Evolutionary conservation across 2,113 vertebrate species (phyloP).

Genomic region (Syngnathus typhle): DNA sequence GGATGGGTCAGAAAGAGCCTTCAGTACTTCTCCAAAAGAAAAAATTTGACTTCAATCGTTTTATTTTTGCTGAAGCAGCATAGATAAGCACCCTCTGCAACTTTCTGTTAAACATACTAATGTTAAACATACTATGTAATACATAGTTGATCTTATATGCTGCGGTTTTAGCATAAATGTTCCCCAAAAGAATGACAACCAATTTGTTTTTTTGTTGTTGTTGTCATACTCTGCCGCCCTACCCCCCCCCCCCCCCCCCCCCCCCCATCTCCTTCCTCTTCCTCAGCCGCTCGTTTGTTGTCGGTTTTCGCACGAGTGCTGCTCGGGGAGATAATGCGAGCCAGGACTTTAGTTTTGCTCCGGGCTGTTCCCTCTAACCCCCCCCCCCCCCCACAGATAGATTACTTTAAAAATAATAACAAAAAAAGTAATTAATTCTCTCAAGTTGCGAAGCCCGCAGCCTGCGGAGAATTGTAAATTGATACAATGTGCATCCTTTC

Average conservation of each 20-base stretch:
- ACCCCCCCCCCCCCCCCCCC: no score
- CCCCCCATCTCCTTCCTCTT: conserved; percentile 22
- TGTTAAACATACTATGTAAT: no score
- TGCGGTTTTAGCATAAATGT: neutral
- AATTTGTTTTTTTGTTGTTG: neutral
- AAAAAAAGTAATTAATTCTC: conserved; percentile 99
- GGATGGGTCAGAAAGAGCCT: conserved; percentile 24
- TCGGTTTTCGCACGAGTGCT: conserved; percentile 64
- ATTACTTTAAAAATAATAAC: conserved; percentile 81
- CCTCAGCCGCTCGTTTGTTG: conserved; percentile 63
- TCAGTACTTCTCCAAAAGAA: conserved; percentile 19
- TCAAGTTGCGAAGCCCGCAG: conserved; percentile 88
- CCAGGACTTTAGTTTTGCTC: conserved; percentile 73
- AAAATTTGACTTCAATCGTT: conserved; percentile 16
- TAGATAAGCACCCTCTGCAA: conserved; percentile 26
- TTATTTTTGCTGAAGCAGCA: conserved; percentile 28
- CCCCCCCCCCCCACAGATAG: conserved; percentile 59
- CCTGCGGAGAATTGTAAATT: conserved; percentile 81
- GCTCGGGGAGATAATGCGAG: conserved; percentile 72
- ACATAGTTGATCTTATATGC: neutral
- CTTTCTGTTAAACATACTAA: neutral
- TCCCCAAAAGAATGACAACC: neutral
- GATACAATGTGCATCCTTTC: conserved; percentile 97
- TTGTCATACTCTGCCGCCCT: conserved; percentile 13
- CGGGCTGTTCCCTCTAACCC: conserved; percentile 56